Evolutionary conservation across 2,888 invertebrate genomes (phyloP).

Genomic region (Nyleta sp.): DNA sequence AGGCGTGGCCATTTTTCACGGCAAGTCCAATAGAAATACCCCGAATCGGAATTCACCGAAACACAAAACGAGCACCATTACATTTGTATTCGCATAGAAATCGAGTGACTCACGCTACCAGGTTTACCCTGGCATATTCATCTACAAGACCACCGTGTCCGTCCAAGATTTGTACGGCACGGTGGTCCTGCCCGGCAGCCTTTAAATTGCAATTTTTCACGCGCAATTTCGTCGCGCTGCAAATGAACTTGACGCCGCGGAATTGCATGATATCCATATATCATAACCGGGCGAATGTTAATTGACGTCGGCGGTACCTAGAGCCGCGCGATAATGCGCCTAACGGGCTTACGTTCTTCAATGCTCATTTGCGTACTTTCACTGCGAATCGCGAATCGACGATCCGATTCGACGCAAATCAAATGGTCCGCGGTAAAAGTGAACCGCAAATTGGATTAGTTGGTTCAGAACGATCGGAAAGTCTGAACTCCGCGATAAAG

Average conservation of each 20-base stretch:
- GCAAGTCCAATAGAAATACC: background rate
- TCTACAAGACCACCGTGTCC: conserved; percentile 23
- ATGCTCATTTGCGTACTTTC: conserved; percentile 12
- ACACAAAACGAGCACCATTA: conserved; percentile 9
- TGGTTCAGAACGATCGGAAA: no score
- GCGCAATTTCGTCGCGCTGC: conserved; percentile 42
- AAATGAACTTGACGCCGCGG: conserved; percentile 38
- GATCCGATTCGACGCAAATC: no score
- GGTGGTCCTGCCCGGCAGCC: conserved; percentile 32
- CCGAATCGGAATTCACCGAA: conserved; percentile 9
- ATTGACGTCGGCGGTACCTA: conserved; percentile 20
- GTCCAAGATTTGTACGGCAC: conserved; percentile 17
- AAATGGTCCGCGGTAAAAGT: no score
- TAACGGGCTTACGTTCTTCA: conserved; percentile 10
- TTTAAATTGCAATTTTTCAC: conserved; percentile 52
- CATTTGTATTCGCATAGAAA: conserved; percentile 18
- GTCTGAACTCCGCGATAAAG: no score
- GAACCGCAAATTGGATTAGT: no score
- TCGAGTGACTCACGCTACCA: conserved; percentile 45
- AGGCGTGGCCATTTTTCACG: no score
- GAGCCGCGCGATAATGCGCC: background rate
- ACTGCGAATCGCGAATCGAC: no score
- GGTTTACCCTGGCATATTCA: conserved; percentile 34
- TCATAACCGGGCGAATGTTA: conserved; percentile 9
- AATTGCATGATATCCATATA: conserved; percentile 18